Evolutionary conservation across 2,888 invertebrate species (phyloP).

Genomic region (Heliconius ismenius): DNA sequence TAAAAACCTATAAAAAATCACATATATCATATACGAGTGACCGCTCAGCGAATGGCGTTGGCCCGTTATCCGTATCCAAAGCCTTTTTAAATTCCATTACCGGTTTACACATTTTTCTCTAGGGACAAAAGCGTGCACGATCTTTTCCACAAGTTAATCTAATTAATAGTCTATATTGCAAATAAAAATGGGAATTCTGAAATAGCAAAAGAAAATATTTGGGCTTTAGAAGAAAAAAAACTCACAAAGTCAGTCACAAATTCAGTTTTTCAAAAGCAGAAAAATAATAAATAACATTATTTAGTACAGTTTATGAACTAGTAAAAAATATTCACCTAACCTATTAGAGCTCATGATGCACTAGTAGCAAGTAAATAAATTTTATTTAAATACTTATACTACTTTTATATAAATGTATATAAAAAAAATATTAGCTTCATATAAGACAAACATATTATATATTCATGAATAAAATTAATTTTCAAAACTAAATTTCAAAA

Average conservation of each 20-base stretch:
- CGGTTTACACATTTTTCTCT: conserved; percentile 46
- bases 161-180: conserved; percentile 10
- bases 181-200: conserved; percentile 30
- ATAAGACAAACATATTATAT: not conserved
- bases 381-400: too few species aligned
- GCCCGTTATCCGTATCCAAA: conserved; percentile 53
- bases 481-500: not conserved
- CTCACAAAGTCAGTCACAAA: too few species aligned
- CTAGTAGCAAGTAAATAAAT: too few species aligned
- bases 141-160: conserved; percentile 24
- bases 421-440: not conserved
- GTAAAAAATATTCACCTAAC: too few species aligned
- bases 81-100: conserved; percentile 64
- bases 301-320: not conserved
- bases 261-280: not conserved
- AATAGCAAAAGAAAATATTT: conserved; percentile 22
- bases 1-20: conserved; percentile 66
- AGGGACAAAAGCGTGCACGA: conserved; percentile 26
- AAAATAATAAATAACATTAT: not conserved
- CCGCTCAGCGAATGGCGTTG: conserved; percentile 51
- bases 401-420: not conserved
- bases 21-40: conserved; percentile 73
- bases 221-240: conserved; percentile 10
- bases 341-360: too few species aligned
- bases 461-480: not conserved